Conservation (phyloP, 2,113 vertebrate species). For the Shinisaurus crocodilurus region DNA sequence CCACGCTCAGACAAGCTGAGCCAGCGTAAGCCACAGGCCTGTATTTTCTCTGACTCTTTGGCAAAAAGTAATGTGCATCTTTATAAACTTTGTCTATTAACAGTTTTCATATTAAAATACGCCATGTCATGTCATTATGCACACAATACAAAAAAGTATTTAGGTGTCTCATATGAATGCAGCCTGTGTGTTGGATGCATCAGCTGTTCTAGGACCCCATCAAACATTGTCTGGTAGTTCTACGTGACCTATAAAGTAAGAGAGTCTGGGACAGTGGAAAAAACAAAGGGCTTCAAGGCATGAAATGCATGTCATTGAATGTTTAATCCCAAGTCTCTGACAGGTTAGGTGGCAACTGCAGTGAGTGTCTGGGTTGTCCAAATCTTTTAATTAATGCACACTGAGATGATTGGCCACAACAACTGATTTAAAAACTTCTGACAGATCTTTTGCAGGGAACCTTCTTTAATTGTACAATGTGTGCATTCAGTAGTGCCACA, state of each 20-base stretch:
- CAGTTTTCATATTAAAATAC: neutral
- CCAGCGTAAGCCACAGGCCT: no score
- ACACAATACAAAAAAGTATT: neutral
- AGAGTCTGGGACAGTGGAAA: neutral
- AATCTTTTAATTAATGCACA: neutral
- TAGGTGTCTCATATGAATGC: neutral
- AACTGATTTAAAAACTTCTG: neutral
- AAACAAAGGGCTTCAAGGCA: neutral
- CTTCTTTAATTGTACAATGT: neutral
- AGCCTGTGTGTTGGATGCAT: no score
- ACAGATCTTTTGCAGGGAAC: neutral
- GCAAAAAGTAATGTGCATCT: neutral
- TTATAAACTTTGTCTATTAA: neutral
- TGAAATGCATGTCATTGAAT: neutral
- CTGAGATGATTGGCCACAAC: constrained; percentile 19
- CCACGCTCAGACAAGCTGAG: no score
- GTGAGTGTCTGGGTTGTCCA: neutral
- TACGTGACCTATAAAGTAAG: neutral
- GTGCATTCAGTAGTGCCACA: neutral
- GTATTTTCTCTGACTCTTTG: neutral
- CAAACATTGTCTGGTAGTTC: neutral
- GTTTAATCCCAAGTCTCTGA: neutral
- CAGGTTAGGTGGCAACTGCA: constrained; percentile 5
- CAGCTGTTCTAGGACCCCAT: neutral
- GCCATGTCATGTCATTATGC: neutral